Evolutionary conservation across 2,888 invertebrate genomes (phyloP).

Genomic region (Aromia moschata): DNA sequence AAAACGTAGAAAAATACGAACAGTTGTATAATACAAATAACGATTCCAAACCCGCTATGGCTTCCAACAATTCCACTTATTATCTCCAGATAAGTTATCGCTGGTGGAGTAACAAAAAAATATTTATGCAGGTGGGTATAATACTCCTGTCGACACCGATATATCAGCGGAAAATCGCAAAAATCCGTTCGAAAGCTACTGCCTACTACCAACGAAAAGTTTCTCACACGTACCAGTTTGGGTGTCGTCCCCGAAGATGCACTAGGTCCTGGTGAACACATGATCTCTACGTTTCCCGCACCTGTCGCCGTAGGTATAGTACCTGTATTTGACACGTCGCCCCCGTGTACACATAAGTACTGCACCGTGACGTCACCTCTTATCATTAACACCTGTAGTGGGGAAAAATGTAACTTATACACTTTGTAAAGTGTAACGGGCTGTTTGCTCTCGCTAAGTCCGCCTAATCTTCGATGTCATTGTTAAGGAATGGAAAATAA

Average conservation of each 20-base stretch:
- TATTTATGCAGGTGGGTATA: too few relatives aligned
- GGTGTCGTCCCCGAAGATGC: slow-evolving; percentile 1
- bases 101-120: background rate
- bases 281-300: slow-evolving; percentile 32
- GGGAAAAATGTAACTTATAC: slow-evolving; percentile 37
- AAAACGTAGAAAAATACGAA: too few relatives aligned
- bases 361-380: slow-evolving; percentile 52
- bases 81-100: slow-evolving; percentile 12
- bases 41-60: background rate
- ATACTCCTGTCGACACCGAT: too few relatives aligned
- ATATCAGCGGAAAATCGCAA: too few relatives aligned
- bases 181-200: background rate
- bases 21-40: too few relatives aligned
- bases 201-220: background rate
- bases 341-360: slow-evolving; percentile 56
- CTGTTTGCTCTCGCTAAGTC: slow-evolving; percentile 22
- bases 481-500: slow-evolving; percentile 9
- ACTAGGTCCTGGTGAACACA: slow-evolving; percentile 28
- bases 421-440: slow-evolving; percentile 10
- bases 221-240: slow-evolving; percentile 10
- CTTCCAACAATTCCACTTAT: background rate
- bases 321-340: slow-evolving; percentile 58
- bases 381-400: slow-evolving; percentile 57
- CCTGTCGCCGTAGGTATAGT: slow-evolving; percentile 52
- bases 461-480: slow-evolving; percentile 24